Percentiles rank a stretch among this genome's conserved stretches.
phyloP scores from a whole-genome alignment of 2,797 vertebrate genomes.

The Halcyon leucocephala region DNA sequence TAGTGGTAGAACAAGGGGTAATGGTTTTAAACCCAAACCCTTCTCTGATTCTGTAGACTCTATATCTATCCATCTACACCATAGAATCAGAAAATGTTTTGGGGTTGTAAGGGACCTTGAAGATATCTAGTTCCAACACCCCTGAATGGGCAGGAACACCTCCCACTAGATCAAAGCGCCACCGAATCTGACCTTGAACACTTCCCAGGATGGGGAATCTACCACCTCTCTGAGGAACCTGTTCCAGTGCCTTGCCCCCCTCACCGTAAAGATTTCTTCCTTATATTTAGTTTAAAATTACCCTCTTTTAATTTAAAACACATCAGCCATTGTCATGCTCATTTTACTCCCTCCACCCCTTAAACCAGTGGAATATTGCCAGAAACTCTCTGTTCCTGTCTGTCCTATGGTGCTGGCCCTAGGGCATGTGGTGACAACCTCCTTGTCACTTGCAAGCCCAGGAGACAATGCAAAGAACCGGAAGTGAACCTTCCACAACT shows the following conservation, averaged over 20 bases:
- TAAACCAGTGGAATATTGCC: accelerated
- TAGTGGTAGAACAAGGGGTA: not conserved
- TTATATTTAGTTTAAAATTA: not conserved
- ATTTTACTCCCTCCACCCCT: accelerated
- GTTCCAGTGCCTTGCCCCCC: not conserved
- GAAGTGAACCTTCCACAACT: accelerated
- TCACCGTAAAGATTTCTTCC: not conserved
- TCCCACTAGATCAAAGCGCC: not conserved
- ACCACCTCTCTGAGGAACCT: not conserved
- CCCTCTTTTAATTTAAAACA: not conserved
- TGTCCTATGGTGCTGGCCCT: not conserved
- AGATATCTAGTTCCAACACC: not conserved
- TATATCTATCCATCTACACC: too few relatives aligned
- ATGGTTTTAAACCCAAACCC: not conserved
- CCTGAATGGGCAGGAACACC: not conserved
- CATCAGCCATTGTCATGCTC: not conserved
- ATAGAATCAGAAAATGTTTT: not conserved
- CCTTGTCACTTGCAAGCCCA: accelerated
- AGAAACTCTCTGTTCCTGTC: accelerated
- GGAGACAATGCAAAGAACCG: not conserved
- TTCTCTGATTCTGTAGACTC: too few relatives aligned
- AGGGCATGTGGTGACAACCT: accelerated
- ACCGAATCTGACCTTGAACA: not conserved
- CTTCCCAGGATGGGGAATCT: not conserved
- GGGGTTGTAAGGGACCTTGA: not conserved